Conservation (phyloP, 2,113 vertebrate species). For the Pogonocichla stellata region DNA sequence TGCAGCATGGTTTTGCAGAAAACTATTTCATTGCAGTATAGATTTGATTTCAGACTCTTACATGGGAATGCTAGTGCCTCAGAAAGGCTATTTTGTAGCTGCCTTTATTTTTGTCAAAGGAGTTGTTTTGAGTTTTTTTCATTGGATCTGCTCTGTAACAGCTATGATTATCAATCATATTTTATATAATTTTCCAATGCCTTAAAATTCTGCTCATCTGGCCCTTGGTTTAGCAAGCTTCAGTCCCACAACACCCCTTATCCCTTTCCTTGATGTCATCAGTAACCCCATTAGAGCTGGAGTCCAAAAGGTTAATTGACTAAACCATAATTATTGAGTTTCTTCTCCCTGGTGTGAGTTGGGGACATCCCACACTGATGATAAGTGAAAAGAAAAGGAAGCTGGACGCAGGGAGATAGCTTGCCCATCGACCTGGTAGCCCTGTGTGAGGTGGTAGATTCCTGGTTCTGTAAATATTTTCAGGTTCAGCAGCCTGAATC, state of each 20-base stretch:
- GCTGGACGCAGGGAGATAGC: not conserved
- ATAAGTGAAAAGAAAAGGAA: not conserved
- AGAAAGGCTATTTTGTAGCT: not conserved
- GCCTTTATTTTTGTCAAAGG: not conserved
- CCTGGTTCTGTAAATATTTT: not conserved
- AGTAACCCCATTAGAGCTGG: not conserved
- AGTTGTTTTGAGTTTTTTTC: not conserved
- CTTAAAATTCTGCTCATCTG: not conserved
- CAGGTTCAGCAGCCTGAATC: not conserved
- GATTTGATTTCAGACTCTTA: conserved; percentile 1
- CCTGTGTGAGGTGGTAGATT: not conserved
- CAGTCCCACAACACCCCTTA: not conserved
- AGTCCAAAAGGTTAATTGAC: not conserved
- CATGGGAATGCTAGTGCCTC: not conserved
- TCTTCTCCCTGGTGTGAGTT: not conserved
- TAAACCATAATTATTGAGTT: not conserved
- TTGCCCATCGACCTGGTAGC: not conserved
- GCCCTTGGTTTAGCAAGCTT: not conserved
- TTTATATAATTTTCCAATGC: not conserved
- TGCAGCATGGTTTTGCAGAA: not conserved
- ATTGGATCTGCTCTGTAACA: not conserved
- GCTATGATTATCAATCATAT: not conserved
- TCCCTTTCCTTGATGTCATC: not conserved
- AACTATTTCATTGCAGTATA: conserved; percentile 5
- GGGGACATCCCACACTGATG: not conserved